Conservation (phyloP, 2,797 vertebrate species). For the Adelosebastes latens region DNA sequence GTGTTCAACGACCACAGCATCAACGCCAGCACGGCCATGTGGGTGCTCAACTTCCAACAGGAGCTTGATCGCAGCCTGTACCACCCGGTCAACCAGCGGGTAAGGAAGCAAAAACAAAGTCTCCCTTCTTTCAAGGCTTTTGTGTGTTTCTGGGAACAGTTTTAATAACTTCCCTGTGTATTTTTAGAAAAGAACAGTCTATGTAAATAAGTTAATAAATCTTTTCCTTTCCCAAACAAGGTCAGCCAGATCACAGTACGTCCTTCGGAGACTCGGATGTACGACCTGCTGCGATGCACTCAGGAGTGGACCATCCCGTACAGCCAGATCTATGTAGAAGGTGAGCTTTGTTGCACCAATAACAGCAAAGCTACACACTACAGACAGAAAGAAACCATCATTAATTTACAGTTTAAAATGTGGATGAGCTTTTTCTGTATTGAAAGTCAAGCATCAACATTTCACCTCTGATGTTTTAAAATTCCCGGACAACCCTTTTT, state of each 20-base stretch:
- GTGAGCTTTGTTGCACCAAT: constrained; percentile 73
- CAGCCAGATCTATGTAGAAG: constrained; percentile 89
- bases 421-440: neutral
- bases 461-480: neutral
- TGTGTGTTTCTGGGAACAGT: neutral
- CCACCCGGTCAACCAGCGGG: constrained; percentile 76
- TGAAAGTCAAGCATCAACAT: neutral
- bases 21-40: constrained; percentile 82
- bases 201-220: neutral
- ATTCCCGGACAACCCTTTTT: neutral
- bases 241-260: constrained; percentile 88
- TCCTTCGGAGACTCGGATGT: constrained; percentile 82
- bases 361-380: neutral
- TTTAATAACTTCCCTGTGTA: neutral
- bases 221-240: constrained; percentile 22
- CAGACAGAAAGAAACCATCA: neutral
- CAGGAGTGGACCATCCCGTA: constrained; percentile 84
- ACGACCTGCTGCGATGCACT: constrained; percentile 88
- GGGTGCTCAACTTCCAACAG: constrained; percentile 86
- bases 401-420: neutral
- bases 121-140: neutral
- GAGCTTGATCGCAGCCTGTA: constrained; percentile 85
- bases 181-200: neutral
- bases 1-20: constrained; percentile 84
- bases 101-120: constrained; percentile 11